Conservation (phyloP, 2,113 vertebrate genomes). For the Oncorhynchus masou region DNA sequence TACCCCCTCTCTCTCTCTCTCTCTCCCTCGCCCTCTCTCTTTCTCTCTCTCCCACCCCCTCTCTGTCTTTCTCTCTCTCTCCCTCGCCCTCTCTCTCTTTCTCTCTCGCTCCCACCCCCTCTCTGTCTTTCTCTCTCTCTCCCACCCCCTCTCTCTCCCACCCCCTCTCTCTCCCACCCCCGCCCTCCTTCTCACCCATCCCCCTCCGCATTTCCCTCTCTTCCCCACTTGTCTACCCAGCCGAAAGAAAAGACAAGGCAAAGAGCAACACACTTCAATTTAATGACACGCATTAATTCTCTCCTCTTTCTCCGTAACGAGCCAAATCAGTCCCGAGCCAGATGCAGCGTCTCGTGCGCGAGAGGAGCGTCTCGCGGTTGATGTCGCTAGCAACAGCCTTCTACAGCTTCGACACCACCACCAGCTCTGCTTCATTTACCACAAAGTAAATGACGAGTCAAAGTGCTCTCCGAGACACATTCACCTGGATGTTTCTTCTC, state of each 20-base stretch:
- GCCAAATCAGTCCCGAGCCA: conserved; percentile 67
- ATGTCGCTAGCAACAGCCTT: neutral
- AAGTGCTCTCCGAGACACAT: no score
- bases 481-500: no score
- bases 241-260: conserved; percentile 35
- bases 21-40: conserved; percentile 7
- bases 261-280: conserved; percentile 61
- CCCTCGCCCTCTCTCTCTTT: neutral
- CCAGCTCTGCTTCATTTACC: no score
- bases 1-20: conserved; percentile 4
- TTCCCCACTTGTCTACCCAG: conserved; percentile 59
- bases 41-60: neutral
- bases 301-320: conserved; percentile 64
- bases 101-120: conserved; percentile 14
- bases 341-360: neutral
- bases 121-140: neutral
- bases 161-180: conserved; percentile 2
- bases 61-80: neutral
- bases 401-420: neutral
- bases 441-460: no score
- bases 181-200: neutral
- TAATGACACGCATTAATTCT: conserved; percentile 75
- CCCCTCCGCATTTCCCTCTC: conserved; percentile 14
- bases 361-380: no score
- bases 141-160: neutral